Conservation (phyloP, 2,888 invertebrate genomes). For the Hylaea fasciaria region DNA sequence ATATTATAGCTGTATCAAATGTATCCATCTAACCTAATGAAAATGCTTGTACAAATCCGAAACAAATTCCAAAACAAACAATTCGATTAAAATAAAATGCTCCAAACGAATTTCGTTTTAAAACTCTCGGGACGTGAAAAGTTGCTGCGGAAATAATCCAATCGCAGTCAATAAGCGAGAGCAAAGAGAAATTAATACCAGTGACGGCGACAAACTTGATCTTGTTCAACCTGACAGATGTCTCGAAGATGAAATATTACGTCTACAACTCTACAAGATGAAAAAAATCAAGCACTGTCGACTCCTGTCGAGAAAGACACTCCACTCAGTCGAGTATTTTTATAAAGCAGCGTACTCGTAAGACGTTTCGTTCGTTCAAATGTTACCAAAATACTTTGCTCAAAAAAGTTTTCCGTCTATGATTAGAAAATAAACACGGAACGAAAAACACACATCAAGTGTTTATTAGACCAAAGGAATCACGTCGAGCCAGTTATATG, state of each 20-base stretch:
- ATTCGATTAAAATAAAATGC: constrained; percentile 51
- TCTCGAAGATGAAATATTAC: constrained; percentile 67
- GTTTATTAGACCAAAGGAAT: constrained; percentile 74
- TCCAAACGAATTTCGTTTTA: constrained; percentile 63
- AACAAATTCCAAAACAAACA: constrained; percentile 31
- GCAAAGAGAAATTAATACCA: constrained; percentile 77
- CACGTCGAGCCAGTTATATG: constrained; percentile 64
- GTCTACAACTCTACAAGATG: constrained; percentile 37
- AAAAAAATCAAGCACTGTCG: constrained; percentile 39
- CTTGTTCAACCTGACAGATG: constrained; percentile 74
- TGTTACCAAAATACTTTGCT: constrained; percentile 32
- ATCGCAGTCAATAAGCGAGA: constrained; percentile 73
- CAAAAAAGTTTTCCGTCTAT: constrained; percentile 57
- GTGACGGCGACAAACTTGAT: constrained; percentile 73
- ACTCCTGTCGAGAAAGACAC: constrained; percentile 31
- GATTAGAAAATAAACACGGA: constrained; percentile 72
- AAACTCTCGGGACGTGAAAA: constrained; percentile 63
- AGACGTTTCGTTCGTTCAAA: constrained; percentile 40
- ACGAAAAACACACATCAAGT: constrained; percentile 68
- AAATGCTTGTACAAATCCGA: constrained; percentile 8
- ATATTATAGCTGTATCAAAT: background rate
- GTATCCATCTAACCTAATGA: background rate
- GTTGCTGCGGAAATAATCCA: constrained; percentile 76
- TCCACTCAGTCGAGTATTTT: constrained; percentile 35
- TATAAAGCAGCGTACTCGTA: constrained; percentile 33